Base-by-base conservation (phyloP, 2,113 vertebrate species). In the Pachypanchax playfairii region DNA sequence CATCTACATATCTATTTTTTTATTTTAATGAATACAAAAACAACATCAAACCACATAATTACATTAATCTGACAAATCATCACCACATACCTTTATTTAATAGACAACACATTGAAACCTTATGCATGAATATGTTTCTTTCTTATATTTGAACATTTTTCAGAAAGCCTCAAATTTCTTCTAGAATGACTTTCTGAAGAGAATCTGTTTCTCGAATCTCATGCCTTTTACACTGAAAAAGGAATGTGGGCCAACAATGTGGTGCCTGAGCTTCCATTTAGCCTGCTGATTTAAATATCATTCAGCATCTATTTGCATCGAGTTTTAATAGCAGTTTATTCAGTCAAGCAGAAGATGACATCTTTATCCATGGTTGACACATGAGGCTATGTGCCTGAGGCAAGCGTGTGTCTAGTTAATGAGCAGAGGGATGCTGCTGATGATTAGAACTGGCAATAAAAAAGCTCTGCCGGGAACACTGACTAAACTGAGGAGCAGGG, bases 371-470 rank as follows among this genome's bases (percentile, higher is more conserved):
- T 67, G 72, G 70, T 64, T 85, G 85, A 85, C 84, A 82, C 79
- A 86, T 82, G 85, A 88, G 80, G 82, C 58, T 12, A 64, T 83
- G 83, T 81, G 87, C 89, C 87, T 51, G 46, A 22, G 86, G 89
- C 87, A 82, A 89, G 59, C 52, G 57, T 78, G 75, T 84, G 84
- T 83, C 86, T 87, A 77, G 80, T 90, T 90, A 87, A 90, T 88
- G 85, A 89, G 87, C 85, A 85, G 66, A 86, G 87, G 83, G 87
- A 88, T 86, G 80, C 82, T 73, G 73, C 77, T n/a, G 41, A 80
- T 86, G 83, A 89, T 89, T 90, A 86, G 81, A 55, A 79, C 68
- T 41, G 18, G 77, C 77, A 83, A 75, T 80, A 62, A 73, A 60
- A 79, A 82, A 83, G 71, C 56, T 46, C 60, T 33, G 64, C 46